These are phyloP conservation scores for Acleris cristana DNA, from an alignment of 2,888 invertebrate genomes.

Conservation along the genomic window DNA sequence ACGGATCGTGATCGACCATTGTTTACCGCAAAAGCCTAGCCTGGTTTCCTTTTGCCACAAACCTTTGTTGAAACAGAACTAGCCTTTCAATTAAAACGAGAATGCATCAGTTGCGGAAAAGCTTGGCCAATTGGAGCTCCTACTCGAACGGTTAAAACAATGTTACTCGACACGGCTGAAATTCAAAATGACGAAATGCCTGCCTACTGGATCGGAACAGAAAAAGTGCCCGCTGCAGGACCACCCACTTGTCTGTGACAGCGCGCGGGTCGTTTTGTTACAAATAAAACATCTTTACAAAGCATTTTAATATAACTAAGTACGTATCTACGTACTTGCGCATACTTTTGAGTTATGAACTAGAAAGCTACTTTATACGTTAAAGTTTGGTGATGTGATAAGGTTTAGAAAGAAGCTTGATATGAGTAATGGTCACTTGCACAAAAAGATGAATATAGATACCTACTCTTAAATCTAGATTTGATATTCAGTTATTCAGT, in stretches of 20 bases:
- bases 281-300: constrained; percentile 58
- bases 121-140: neutral
- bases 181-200: constrained; percentile 23
- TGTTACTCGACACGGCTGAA: constrained; percentile 2
- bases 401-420: too few relatives aligned
- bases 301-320: constrained; percentile 28
- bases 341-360: too few relatives aligned
- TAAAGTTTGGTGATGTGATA: neutral
- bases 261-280: constrained; percentile 62
- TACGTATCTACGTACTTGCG: neutral
- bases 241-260: constrained; percentile 67
- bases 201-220: constrained; percentile 48
- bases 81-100: too few relatives aligned
- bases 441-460: too few relatives aligned
- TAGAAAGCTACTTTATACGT: neutral
- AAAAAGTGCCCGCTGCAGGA: constrained; percentile 68
- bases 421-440: too few relatives aligned
- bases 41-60: too few relatives aligned
- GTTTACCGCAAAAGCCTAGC: too few relatives aligned
- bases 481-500: too few relatives aligned
- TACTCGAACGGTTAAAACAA: constrained; percentile 8
- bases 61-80: too few relatives aligned
- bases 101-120: neutral
- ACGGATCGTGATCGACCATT: too few relatives aligned
- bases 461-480: too few relatives aligned